Conservation (phyloP, 2,113 vertebrate genomes). For the Piaya cayana region DNA sequence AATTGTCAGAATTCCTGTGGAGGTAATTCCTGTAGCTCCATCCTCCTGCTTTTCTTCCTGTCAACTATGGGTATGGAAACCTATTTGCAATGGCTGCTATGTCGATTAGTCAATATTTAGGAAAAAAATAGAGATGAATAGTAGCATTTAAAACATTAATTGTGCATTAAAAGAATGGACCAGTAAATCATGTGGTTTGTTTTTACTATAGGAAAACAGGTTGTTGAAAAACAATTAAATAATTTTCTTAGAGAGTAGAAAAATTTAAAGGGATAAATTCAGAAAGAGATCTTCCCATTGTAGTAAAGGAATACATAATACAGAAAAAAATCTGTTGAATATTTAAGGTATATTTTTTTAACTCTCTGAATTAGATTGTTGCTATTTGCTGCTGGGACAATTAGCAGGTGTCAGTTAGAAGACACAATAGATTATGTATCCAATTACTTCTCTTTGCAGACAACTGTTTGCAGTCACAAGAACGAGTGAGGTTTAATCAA, state of each 20-base stretch:
- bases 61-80: not conserved
- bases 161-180: not conserved
- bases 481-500: conserved; percentile 77
- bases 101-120: not conserved
- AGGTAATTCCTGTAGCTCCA: not conserved
- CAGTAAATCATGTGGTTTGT: not conserved
- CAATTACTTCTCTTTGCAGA: conserved; percentile 71
- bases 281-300: not conserved
- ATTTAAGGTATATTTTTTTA: conserved; percentile 35
- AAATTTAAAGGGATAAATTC: not conserved
- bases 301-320: not conserved
- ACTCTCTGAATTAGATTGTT: conserved; percentile 48
- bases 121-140: not conserved
- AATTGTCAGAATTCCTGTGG: not conserved
- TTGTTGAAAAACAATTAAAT: not conserved
- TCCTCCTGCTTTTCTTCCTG: not conserved
- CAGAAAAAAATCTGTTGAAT: not conserved
- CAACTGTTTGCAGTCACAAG: conserved; percentile 74
- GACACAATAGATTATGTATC: conserved; percentile 67
- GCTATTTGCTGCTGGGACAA: conserved; percentile 60
- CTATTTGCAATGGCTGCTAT: not conserved
- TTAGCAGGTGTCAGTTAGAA: conserved; percentile 74
- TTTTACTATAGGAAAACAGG: not conserved
- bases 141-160: not conserved
- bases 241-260: not conserved